Percentiles rank a stretch among this genome's conserved stretches.
Evolutionary conservation across 1,140 invertebrate species (phyloP).

Genomic region (Drosophila trapezifrons): DNA sequence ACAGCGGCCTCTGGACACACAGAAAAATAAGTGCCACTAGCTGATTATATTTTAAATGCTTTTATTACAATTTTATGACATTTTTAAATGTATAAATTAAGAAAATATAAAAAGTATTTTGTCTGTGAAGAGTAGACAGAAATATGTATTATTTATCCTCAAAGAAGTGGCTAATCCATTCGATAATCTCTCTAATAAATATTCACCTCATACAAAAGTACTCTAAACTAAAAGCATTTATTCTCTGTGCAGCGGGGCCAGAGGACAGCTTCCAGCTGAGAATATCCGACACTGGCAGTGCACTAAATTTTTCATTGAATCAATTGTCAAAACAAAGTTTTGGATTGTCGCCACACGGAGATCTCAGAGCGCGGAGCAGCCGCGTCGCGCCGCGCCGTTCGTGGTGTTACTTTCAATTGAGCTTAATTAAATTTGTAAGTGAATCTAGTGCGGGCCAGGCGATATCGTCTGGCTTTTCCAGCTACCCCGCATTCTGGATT

Average conservation of each 20-base stretch:
- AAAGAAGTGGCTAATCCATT: too few relatives aligned
- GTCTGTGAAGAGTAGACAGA: too few relatives aligned
- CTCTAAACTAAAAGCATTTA: not conserved
- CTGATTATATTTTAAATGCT: too few relatives aligned
- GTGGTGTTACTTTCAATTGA: constrained; percentile 84
- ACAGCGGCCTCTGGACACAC: not conserved
- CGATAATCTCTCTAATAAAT: too few relatives aligned
- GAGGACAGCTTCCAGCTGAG: constrained; percentile 28
- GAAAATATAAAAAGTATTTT: too few relatives aligned
- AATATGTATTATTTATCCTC: too few relatives aligned
- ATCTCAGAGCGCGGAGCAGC: constrained; percentile 23
- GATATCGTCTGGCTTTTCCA: constrained; percentile 31
- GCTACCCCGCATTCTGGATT: not conserved
- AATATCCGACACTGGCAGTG: constrained; percentile 34
- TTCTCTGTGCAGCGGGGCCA: not conserved
- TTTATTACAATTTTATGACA: fast-evolving
- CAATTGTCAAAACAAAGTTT: constrained; percentile 83
- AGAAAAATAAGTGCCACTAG: not conserved
- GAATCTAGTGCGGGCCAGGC: constrained; percentile 79
- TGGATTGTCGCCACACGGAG: constrained; percentile 68
- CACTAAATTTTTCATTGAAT: constrained; percentile 82
- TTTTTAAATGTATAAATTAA: too few relatives aligned
- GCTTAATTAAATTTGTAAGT: constrained; percentile 84
- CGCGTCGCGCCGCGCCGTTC: constrained; percentile 33
- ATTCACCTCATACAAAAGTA: too few relatives aligned